A percentile compares a stretch with the other conserved stretches of the same genome.
Conservation (phyloP, 2,797 vertebrate genomes). For the Heterohyrax brucei region DNA sequence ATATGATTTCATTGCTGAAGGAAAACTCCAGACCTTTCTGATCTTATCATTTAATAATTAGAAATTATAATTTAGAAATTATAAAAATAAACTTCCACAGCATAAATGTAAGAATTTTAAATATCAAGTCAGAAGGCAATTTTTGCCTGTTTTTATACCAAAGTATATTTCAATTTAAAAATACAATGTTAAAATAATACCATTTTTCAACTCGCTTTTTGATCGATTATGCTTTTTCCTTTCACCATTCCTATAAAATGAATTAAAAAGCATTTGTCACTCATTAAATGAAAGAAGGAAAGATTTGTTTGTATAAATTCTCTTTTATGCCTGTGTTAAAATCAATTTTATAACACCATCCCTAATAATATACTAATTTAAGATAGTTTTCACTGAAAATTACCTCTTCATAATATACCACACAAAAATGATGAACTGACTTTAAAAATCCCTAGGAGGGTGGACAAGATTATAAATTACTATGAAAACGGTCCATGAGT, state of each 20-base stretch:
- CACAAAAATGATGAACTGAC: slow-evolving; percentile 82
- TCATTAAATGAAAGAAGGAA: slow-evolving; percentile 61
- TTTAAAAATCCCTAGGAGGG: slow-evolving; percentile 78
- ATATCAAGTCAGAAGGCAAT: slow-evolving; percentile 52
- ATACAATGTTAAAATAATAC: slow-evolving; percentile 66
- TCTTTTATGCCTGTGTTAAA: slow-evolving; percentile 56
- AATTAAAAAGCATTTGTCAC: slow-evolving; percentile 67
- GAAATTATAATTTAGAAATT: slow-evolving; percentile 54
- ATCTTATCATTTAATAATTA: slow-evolving; percentile 52
- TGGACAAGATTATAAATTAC: slow-evolving; percentile 80
- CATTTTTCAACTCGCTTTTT: slow-evolving; percentile 67
- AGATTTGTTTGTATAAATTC: slow-evolving; percentile 63
- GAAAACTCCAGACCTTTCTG: background rate
- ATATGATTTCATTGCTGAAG: slow-evolving; percentile 48
- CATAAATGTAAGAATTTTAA: slow-evolving; percentile 70
- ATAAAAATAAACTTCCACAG: slow-evolving; percentile 38
- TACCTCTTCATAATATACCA: slow-evolving; percentile 74
- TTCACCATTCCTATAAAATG: slow-evolving; percentile 58
- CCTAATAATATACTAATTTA: slow-evolving; percentile 72
- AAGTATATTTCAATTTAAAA: slow-evolving; percentile 68
- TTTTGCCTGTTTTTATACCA: slow-evolving; percentile 53
- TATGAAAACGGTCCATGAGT: slow-evolving; percentile 74
- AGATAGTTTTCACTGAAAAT: slow-evolving; percentile 75
- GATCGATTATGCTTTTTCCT: slow-evolving; percentile 62
- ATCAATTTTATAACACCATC: slow-evolving; percentile 57